Percentiles rank a stretch among this genome's conserved stretches.
Conservation (phyloP, 1,140 invertebrate genomes). For the Tetranychus urticae region DNA sequence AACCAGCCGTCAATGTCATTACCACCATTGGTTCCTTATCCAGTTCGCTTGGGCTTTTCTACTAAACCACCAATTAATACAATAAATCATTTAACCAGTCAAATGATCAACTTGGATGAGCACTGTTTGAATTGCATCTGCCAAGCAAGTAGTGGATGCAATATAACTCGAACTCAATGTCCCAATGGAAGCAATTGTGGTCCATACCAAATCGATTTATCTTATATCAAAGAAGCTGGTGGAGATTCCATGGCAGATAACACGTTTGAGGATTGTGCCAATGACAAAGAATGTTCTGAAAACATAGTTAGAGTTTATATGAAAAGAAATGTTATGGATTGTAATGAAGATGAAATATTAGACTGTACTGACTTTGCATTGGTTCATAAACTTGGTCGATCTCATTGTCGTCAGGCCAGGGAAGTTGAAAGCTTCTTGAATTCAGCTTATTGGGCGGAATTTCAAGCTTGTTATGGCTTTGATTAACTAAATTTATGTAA, state of each 20-base stretch:
- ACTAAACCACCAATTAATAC: not conserved
- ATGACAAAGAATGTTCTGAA: conserved; percentile 45
- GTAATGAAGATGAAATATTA: conserved; percentile 26
- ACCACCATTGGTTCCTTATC: not conserved
- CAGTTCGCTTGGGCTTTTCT: not conserved
- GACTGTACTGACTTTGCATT: conserved; percentile 27
- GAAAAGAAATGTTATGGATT: conserved; percentile 46
- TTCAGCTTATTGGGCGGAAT: conserved; percentile 9
- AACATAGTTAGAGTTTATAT: conserved; percentile 41
- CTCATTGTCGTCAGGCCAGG: conserved; percentile 1
- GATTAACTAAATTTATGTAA: not conserved
- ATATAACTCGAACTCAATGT: not conserved
- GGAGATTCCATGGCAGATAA: not conserved
- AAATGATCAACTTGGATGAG: not conserved
- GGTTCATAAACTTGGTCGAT: conserved; percentile 32
- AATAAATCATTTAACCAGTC: not conserved
- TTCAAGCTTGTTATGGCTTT: conserved; percentile 7
- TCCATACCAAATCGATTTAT: not conserved
- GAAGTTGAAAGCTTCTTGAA: conserved; percentile 1
- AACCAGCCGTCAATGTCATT: not conserved
- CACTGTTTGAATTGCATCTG: not conserved
- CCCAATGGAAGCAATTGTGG: not conserved
- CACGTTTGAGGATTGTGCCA: conserved; percentile 42
- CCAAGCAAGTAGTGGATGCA: not conserved
- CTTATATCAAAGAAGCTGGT: not conserved